Evolutionary conservation across 2,888 invertebrate species (phyloP), one percentile per base, ranked within the genome.

Genomic region (Nematopogon swammerdamellus): DNA sequence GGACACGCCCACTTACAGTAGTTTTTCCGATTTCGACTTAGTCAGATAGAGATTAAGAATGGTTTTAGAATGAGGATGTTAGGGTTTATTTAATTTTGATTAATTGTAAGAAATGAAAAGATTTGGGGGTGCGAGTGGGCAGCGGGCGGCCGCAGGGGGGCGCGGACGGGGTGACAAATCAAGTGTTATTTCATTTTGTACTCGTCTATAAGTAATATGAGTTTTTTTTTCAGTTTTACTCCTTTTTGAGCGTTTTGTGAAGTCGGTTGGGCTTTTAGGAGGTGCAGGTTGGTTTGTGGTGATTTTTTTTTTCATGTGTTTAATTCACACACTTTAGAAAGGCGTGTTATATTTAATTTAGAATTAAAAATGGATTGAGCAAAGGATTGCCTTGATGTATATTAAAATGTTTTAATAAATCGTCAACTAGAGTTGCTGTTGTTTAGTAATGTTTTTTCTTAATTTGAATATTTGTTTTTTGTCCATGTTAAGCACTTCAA

Each of bases 61-160:
- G 53, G 63, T 57, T 66, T 55, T 69, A 54, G 54, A 44, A 54
- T 55, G 62, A 48, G 49, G 47, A 49, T 56, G 51, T 53, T 56
- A 58, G 55, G 64, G 65, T 65, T 72, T 69, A 73, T 75, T 75
- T 75, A 75, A 76, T 75, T 74, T 77, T 76, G 77, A 77, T 77
- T 77, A 79, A 76, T 77, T 75, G 77, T 72, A 67, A 72, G 76
- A 75, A 72, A 72, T 74, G 75, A 74, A 74, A 72, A 72, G 72
- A 63, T 60, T 57, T 54, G 61, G 54, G 62, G 60, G 58, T n/a
- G 55, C 57, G 56, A 53, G 58, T 52, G 51, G 47, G 48, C 19
- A 8, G 17, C 16, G 44, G 11, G 20, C 45, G 46, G 45, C 17
- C 2, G 45, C 44, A 20, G 10, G 11, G 49, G 54, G 20, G 57